Evolutionary conservation across 2,797 vertebrate genomes (phyloP), one percentile per base, ranked within the genome.

Genomic region (Pipistrellus nathusii): DNA sequence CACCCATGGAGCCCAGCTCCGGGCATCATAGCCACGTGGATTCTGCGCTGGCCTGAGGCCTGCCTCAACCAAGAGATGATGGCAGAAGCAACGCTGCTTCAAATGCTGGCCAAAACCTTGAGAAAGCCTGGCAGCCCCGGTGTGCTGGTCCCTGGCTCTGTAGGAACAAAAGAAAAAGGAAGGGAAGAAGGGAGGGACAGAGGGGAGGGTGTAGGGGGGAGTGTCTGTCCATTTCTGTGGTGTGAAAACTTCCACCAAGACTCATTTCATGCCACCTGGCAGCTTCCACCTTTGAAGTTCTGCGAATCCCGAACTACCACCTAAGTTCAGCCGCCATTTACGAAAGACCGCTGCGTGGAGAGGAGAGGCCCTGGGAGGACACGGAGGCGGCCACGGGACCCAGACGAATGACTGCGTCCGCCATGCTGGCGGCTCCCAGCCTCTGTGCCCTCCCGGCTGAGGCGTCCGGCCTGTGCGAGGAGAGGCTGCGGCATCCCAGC

Each of bases 1-100:
- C 35, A 7, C 76, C 20, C 5, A 0, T 2, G 64, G 30, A 12
- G n/a, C n/a, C 48, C 35, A 13, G 18, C 46, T 80, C 21, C 73
- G 17, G 5, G 8, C 23, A 20, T 27, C 46, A 0, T 6, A 30
- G 23, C 8, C 51, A 6, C 0, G 2, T 14, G 48, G 71, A 75
- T 38, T 75, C n/a, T 18, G 72, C 20, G n/a, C 32, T 53, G 57
- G 13, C 75, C 85, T 41, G 46, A 38, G 30, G 20, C 32, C 76
- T 20, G 35, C 46, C 68, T 53, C 62, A 77, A 55, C 23, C 35
- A 17, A 41, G 5, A 30, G 62, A 64, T 25, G 21, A 13, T 3
- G 0, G 20, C 3, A 0, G 23, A 41, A 80, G 73, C 38, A 32
- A 82, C 7, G 20, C 14, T 85, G 27, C 8, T 51, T 80, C 80